Evolutionary conservation across 2,797 vertebrate species (phyloP), one percentile per base, ranked within the genome.

Genomic region (Bradypodion pumilum): DNA sequence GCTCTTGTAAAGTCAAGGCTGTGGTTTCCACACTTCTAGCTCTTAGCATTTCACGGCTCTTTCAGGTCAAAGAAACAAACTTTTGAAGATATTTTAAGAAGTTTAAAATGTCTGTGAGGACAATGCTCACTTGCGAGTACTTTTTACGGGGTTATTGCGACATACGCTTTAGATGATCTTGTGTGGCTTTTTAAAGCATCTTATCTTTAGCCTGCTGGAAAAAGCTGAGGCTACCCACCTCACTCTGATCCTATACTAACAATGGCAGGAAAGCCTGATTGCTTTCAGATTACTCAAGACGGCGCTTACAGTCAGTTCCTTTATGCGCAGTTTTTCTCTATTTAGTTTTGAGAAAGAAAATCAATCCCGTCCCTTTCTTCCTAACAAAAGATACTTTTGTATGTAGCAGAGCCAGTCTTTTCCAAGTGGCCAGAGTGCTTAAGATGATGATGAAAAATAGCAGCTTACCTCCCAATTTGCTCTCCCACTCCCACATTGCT

Each of bases 291-390:
- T 80, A 92, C 74, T 60, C 40, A 63, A 3, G 27, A 81, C 44
- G 87, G 0, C 23, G 76, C 1, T 86, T 81, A 78, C 85, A 86
- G 70, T 68, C 62, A 0, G 15, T 73, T 78, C 65, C 88, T 92
- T 89, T 89, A 74, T 93, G 79, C 42, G 21, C 7, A 85, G 0
- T 76, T 88, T 44, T 66, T 72, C 42, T 82, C 63, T 73, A 86
- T 88, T 91, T 91, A 52, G 66, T 8, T 84, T 27, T 16, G 35
- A 88, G 74, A 90, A 89, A 83, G 5, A 94, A 94, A 94, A 91
- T 89, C 70, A 87, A 84, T 89, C 7, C 29, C 0, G 0, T 4
- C 72, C 6, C 88, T 66, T 0, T 82, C 44, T 83, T 86, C 85
- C 70, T 69, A 86, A 87, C 74, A 88, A 88, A 86, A 88, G 19